A percentile compares a stretch with the other conserved stretches of the same genome.
phyloP scores from a whole-genome alignment of 2,113 vertebrate genomes.

The Casuarius casuarius region DNA sequence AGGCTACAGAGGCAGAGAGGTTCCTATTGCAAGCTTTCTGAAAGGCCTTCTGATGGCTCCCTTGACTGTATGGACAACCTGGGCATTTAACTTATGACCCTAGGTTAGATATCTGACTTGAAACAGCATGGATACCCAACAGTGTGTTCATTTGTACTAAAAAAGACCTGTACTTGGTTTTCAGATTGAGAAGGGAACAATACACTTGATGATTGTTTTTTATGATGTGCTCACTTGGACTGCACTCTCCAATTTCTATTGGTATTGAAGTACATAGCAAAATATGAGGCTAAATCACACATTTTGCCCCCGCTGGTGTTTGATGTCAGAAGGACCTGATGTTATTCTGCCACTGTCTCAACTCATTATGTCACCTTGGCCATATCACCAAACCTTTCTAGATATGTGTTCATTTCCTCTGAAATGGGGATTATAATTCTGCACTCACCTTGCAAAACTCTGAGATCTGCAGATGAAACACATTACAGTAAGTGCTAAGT shows the following conservation, averaged over 20 bases:
- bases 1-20: neutral
- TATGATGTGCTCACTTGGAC: neutral
- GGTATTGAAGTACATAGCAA: neutral
- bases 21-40: neutral
- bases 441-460: slow-evolving; percentile 18
- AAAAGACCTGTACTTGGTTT: neutral
- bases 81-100: neutral
- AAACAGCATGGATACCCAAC: neutral
- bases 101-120: neutral
- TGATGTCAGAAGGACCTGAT: neutral
- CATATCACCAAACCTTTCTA: neutral
- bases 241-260: neutral
- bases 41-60: neutral
- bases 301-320: neutral
- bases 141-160: neutral
- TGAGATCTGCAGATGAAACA: neutral
- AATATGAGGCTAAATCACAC: neutral
- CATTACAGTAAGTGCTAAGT: neutral
- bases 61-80: neutral
- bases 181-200: neutral
- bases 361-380: neutral
- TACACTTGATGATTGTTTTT: neutral
- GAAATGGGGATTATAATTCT: neutral
- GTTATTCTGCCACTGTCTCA: neutral
- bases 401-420: neutral